Evolutionary conservation across 2,113 vertebrate species (phyloP), one percentile per base, ranked within the genome.

Genomic region (Nannobrachium achirus): DNA sequence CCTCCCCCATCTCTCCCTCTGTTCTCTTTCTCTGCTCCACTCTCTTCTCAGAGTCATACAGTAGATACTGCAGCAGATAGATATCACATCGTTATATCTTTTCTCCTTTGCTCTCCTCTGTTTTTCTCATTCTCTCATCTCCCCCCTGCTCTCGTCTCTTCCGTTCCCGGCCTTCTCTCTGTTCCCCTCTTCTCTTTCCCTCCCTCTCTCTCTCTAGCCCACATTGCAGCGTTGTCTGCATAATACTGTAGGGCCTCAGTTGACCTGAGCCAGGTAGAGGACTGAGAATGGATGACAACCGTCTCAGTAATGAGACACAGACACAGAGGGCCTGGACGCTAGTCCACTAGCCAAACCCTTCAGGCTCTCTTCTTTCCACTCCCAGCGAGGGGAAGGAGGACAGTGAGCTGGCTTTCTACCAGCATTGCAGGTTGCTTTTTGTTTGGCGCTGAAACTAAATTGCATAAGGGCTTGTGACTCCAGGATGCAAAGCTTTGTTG

Each of bases 291-390:
- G 63, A 75, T 63, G 59, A 25, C 25, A 63, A 59, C 63, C 61
- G 72, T 78, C 66, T 9, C 66, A 15, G 41, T 61, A 71, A 77
- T 71, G 50, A 64, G 58, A 56, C 57, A 69, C 58, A 61, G 52
- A 51, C 20, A 5, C 45, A 49, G 59, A 25, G 58, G 14, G 58
- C 14, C 46, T 48, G 13, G 14, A 44, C 42, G 7, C 1, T 8
- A 44, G 42, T 44, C 42, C 9, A 8, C 42, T 10, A 44, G 42
- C 42, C 46, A 48, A 13, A 50, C 6, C 6, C 15, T 16, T 7
- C n/a, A 16, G 8, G 49, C 16, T 50, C 46, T 49, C 1, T 50
- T 16, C 8, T 50, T 16, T 16, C 1, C 15, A 15, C n/a, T 18
- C 2, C 49, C 2, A 16, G 8, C 7, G 49, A 33, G 25, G 25